A percentile compares a stretch with the other conserved stretches of the same genome.
Evolutionary conservation across 2,113 vertebrate genomes (phyloP).

Genomic region (Zosterops borbonicus): DNA sequence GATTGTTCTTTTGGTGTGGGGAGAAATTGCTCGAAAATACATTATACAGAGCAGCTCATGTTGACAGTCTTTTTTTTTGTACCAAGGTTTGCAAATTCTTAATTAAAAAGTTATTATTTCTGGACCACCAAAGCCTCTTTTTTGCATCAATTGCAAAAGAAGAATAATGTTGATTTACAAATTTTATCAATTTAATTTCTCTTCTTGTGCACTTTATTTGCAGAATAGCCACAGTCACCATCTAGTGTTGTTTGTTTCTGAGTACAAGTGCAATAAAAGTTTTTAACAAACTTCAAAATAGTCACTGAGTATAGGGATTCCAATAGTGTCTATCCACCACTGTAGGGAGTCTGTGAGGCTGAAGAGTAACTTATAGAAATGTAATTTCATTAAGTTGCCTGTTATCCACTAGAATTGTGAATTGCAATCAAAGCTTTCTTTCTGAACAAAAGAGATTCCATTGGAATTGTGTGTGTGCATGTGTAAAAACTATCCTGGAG

Average conservation of each 20-base stretch:
- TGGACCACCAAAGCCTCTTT: not conserved
- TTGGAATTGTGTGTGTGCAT: not conserved
- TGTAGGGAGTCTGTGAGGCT: not conserved
- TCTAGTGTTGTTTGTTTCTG: not conserved
- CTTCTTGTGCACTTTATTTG: not conserved
- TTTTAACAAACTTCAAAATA: not conserved
- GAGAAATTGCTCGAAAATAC: not conserved
- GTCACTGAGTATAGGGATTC: not conserved
- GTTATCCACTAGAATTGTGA: not conserved
- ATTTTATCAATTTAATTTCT: not conserved
- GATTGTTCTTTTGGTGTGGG: not conserved
- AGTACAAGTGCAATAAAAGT: not conserved
- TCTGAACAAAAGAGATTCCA: not conserved
- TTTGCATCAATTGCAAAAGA: not conserved
- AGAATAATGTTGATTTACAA: not conserved
- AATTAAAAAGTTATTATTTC: not conserved
- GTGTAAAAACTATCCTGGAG: not conserved
- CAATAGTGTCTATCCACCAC: not conserved
- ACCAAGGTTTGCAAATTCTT: not conserved
- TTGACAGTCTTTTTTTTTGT: not conserved
- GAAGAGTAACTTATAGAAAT: not conserved
- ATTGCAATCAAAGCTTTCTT: not conserved
- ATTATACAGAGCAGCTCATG: not conserved
- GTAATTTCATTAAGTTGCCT: not conserved
- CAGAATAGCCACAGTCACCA: not conserved